These are phyloP conservation scores for Sceloporus undulatus DNA, from an alignment of 2,113 vertebrate genomes.

Conservation along the genomic window DNA sequence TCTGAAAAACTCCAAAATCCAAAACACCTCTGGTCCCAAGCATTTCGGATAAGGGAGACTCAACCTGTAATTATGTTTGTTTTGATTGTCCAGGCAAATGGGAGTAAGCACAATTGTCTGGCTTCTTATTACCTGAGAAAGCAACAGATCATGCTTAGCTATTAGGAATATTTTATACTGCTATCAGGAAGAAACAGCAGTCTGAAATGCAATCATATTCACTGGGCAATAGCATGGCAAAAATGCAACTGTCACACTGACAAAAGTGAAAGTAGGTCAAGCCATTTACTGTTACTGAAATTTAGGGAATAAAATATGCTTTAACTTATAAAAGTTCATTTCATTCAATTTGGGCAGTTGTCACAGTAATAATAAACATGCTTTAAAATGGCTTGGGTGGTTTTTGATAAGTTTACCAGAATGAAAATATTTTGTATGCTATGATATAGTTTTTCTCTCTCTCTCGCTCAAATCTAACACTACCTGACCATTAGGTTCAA, in stretches of 20 bases:
- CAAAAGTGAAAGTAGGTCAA: conserved; percentile 1
- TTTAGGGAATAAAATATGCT: not conserved
- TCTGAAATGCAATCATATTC: conserved; percentile 3
- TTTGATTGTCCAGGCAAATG: not conserved
- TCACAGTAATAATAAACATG: not conserved
- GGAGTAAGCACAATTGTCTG: not conserved
- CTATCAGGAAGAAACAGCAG: conserved; percentile 22
- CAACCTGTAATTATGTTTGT: not conserved
- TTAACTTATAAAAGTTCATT: not conserved
- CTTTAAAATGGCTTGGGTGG: not conserved
- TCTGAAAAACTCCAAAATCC: too few relatives aligned
- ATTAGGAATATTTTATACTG: not conserved
- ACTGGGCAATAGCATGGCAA: not conserved
- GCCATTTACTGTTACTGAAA: not conserved
- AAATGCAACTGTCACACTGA: not conserved
- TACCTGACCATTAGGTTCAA: too few relatives aligned
- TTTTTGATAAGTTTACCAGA: not conserved
- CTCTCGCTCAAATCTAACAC: not conserved
- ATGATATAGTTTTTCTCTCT: not conserved
- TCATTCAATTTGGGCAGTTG: not conserved
- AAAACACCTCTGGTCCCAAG: too few relatives aligned
- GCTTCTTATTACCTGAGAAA: not conserved
- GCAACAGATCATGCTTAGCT: not conserved
- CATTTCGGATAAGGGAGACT: too few relatives aligned
- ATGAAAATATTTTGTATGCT: too few relatives aligned